Base-by-base conservation (phyloP, 1,140 invertebrate species). In the Elysia chlorotica region DNA sequence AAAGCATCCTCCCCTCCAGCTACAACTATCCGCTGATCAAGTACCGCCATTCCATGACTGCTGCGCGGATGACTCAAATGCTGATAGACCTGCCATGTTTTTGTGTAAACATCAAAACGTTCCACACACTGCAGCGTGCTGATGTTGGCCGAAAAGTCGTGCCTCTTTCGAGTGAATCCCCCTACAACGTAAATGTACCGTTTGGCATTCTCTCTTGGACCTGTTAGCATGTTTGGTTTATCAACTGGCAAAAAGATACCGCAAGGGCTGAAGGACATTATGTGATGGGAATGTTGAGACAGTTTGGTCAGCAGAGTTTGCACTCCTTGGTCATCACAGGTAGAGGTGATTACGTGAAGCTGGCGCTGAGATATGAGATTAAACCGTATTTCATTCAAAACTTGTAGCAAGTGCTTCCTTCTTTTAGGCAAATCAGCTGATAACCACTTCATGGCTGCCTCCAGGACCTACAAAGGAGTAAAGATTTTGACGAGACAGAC, bases 1-100 rank as follows among this genome's bases (percentile, higher is more conserved):
- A 93, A 94, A 73, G 95, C 79, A 75, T 75, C 91, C 83, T 97
- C 95, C 1, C 82, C 82, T 54, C 82, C 82, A 30, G 81, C 74
- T 17, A 80, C 79, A 63, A 79, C 80, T 33, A 83, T 74, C 38
- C 71, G 65, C 3, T 77, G 75, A 56, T 83, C 68, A 1, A 82
- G 30, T 0, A 78, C 71, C 2, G 77, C 77, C 21, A 73, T 65
- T 1, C 79, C 82, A 54, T 81, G 76, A 31, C 79, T 75, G 73
- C 82, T 83, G 21, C 82, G 68, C 25, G 74, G 36, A 65, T 74
- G 59, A 30, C 74, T 56, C 61, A 82, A 65, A 53, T 72, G 59
- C 1, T 77, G 59, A 36, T 74, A 71, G 10, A 36, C 67, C 53
- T 76, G 77, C 80, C 82, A 82, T 23, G 71, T 77, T 36, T 77